phyloP scores from a whole-genome alignment of 2,888 invertebrate species.

The Cremastinae sp. region DNA sequence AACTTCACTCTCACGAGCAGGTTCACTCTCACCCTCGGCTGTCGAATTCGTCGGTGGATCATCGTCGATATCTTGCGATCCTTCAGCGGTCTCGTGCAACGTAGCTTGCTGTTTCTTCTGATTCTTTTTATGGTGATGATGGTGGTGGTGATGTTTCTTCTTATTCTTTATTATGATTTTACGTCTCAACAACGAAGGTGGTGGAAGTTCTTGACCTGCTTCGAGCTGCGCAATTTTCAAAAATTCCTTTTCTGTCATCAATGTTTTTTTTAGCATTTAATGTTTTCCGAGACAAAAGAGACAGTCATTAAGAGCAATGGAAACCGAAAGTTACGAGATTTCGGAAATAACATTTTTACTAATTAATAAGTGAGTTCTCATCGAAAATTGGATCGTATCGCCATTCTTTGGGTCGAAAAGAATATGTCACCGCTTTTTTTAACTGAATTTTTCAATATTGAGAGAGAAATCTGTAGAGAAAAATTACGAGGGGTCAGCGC shows the following conservation, averaged over 20 bases:
- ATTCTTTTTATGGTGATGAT: slow-evolving; percentile 84
- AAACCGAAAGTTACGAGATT: no score
- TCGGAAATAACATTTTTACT: no score
- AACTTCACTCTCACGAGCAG: slow-evolving; percentile 74
- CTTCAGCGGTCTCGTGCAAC: slow-evolving; percentile 77
- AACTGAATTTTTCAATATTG: no score
- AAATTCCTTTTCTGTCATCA: slow-evolving; percentile 7
- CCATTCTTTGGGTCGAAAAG: no score
- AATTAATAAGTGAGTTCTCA: no score
- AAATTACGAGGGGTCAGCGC: no score
- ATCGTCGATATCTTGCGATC: slow-evolving; percentile 80
- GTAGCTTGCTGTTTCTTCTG: slow-evolving; percentile 80
- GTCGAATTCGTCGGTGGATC: slow-evolving; percentile 74
- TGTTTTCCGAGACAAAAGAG: no score
- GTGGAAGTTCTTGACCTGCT: slow-evolving; percentile 90
- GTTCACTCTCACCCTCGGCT: slow-evolving; percentile 76
- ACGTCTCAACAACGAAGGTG: slow-evolving; percentile 90
- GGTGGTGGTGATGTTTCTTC: slow-evolving; percentile 93
- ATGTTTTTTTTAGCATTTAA: no score
- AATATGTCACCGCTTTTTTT: no score
- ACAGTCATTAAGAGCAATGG: no score
- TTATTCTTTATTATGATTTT: slow-evolving; percentile 99
- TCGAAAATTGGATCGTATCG: no score
- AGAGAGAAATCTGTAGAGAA: no score
- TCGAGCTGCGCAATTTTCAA: slow-evolving; percentile 80